Evolutionary conservation across 2,113 vertebrate genomes (phyloP), one percentile per base, ranked within the genome.

Genomic region (Nannobrachium achirus): DNA sequence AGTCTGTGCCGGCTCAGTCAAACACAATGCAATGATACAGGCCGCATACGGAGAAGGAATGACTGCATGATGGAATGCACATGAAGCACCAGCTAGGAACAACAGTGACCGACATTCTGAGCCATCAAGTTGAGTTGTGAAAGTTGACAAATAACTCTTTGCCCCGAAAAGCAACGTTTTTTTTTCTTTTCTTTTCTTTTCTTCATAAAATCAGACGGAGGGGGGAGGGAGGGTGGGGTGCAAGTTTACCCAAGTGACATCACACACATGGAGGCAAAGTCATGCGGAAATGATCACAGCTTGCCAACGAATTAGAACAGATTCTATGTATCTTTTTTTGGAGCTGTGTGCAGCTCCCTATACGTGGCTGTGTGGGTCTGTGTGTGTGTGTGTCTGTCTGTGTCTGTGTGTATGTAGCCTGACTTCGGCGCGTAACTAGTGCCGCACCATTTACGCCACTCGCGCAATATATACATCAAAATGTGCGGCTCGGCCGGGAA

Each of bases 91-190:
- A 50, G 69, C 63, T 73, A 81, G 56, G 72, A 84, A 83, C 72
- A 86, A 81, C 76, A 80, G 76, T 81, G 79, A 78, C 72, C 64
- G 59, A 71, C 73, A 76, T 75, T 42, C 84, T 77, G 73, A 83
- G 72, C 69, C 76, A 73, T 80, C 56, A 87, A 83, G 75, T 50
- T 59, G 88, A 79, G 75, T 71, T 80, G 69, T 82, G 69, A 85
- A 86, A 76, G 80, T 77, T 90, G 67, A 82, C 79, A 80, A 84
- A 85, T 80, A 82, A 81, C 81, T 80, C 73, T 73, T 66, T 33
- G 59, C 56, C 55, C 62, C 20, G 63, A 79, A 82, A 82, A 71
- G 57, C 75, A 69, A 60, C 58, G 76, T 42, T 48, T 76, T 68
- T 33, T 33, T 33, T 33, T 33, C 6, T 33, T 5, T 4, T 33